phyloP scores from a whole-genome alignment of 2,888 invertebrate genomes.

The Xestia ashworthii region DNA sequence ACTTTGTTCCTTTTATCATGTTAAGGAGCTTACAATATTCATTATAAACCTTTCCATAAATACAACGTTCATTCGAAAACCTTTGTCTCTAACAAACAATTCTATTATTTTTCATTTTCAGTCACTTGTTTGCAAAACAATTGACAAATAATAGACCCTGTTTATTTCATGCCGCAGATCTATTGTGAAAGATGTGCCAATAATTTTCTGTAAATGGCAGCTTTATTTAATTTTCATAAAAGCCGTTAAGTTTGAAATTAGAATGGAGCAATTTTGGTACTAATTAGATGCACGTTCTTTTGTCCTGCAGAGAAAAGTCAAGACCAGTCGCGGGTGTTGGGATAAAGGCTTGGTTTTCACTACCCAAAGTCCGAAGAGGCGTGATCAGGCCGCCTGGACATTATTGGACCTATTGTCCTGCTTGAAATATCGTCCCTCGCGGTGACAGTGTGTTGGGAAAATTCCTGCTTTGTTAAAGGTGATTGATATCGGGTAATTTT shows the following conservation, averaged over 20 bases:
- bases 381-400: slow-evolving; percentile 55
- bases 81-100: slow-evolving; percentile 32
- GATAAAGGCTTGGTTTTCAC: slow-evolving; percentile 44
- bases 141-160: slow-evolving; percentile 35
- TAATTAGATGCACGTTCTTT: slow-evolving; percentile 58
- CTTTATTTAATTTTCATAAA: slow-evolving; percentile 39
- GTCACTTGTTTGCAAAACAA: slow-evolving; percentile 52
- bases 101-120: slow-evolving; percentile 26
- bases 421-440: slow-evolving; percentile 65
- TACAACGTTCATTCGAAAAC: slow-evolving; percentile 14
- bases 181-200: slow-evolving; percentile 43
- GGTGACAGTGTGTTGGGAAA: slow-evolving; percentile 62
- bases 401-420: slow-evolving; percentile 60
- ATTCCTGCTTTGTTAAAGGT: slow-evolving; percentile 62
- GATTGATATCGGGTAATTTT: slow-evolving; percentile 59
- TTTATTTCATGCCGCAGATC: slow-evolving; percentile 43
- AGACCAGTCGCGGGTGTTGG: slow-evolving; percentile 56
- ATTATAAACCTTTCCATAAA: slow-evolving; percentile 3
- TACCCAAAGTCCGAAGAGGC: slow-evolving; percentile 61
- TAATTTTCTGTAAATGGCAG: slow-evolving; percentile 40
- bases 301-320: slow-evolving; percentile 66
- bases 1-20: background rate
- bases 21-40: slow-evolving; percentile 6
- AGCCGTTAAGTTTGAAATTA: slow-evolving; percentile 38
- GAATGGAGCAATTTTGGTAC: slow-evolving; percentile 14